phyloP scores from a whole-genome alignment of 2,888 invertebrate genomes.

The Drosophila paracracens region DNA sequence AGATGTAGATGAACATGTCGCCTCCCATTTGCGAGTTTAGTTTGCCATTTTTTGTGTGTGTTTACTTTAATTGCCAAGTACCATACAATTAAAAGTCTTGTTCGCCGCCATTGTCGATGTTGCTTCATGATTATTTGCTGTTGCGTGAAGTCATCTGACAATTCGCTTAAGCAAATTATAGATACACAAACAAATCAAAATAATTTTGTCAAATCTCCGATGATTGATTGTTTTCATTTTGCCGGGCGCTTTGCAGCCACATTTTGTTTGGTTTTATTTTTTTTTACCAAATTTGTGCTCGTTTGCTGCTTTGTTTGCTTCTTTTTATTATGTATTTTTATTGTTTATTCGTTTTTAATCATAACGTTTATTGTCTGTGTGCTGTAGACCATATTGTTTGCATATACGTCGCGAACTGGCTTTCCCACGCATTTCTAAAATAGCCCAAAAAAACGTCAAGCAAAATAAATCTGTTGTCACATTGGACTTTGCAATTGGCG shows the following conservation, averaged over 20 bases:
- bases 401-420: constrained; percentile 36
- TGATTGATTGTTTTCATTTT: constrained; percentile 61
- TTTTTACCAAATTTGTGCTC: constrained; percentile 48
- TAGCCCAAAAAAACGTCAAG: constrained; percentile 31
- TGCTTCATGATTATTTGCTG: constrained; percentile 21
- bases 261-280: constrained; percentile 29
- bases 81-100: constrained; percentile 62
- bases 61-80: constrained; percentile 48
- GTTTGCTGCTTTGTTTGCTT: constrained; percentile 35
- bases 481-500: constrained; percentile 49
- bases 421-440: constrained; percentile 68
- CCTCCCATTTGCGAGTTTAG: constrained; percentile 1
- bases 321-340: constrained; percentile 56
- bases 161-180: constrained; percentile 66
- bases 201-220: constrained; percentile 51
- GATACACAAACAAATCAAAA: constrained; percentile 61
- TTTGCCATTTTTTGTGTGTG: constrained; percentile 42
- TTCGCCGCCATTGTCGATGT: constrained; percentile 41
- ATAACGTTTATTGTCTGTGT: constrained; percentile 71
- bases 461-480: constrained; percentile 21
- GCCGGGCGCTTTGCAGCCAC: constrained; percentile 31
- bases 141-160: constrained; percentile 72
- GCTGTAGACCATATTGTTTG: constrained; percentile 56
- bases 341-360: constrained; percentile 76
- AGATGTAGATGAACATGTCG: not conserved